These are phyloP conservation scores for Archegozetes longisetosus DNA, from an alignment of 1,140 invertebrate species.

Conservation along the genomic window DNA sequence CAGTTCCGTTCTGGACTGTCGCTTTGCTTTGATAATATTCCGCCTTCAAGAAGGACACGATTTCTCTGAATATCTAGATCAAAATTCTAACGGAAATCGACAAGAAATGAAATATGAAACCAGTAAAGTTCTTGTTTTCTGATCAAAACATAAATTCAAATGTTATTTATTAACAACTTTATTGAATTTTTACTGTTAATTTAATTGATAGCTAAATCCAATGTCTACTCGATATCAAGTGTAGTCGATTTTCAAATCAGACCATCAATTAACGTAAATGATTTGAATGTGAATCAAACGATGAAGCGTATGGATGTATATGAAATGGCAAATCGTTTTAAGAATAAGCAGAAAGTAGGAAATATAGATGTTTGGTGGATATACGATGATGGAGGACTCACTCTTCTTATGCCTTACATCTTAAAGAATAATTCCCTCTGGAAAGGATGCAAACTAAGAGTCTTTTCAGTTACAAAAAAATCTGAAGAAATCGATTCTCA, in stretches of 20 bases:
- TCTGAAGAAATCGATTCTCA: no score
- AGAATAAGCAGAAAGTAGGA: constrained; percentile 30
- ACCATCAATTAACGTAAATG: background rate
- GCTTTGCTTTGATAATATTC: constrained; percentile 37
- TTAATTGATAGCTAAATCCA: background rate
- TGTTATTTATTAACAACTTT: no score
- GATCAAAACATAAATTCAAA: no score
- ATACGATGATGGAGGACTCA: constrained; percentile 48
- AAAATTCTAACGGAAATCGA: background rate
- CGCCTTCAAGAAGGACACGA: constrained; percentile 33
- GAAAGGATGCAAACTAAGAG: constrained; percentile 68
- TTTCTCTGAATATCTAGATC: constrained; percentile 18
- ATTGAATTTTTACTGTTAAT: background rate
- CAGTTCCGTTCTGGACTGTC: constrained; percentile 46
- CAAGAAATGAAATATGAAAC: no score
- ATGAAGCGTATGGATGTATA: constrained; percentile 21
- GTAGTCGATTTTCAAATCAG: background rate
- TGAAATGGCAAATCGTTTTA: constrained; percentile 20
- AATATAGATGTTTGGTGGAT: constrained; percentile 49
- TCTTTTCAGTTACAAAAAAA: constrained; percentile 67
- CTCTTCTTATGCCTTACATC: constrained; percentile 77
- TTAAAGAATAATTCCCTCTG: constrained; percentile 69
- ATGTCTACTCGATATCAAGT: background rate
- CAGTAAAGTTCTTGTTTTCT: no score
- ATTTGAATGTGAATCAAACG: constrained; percentile 8